Conservation (phyloP, 2,888 invertebrate genomes). For the Hydroisotoma schaefferi region DNA sequence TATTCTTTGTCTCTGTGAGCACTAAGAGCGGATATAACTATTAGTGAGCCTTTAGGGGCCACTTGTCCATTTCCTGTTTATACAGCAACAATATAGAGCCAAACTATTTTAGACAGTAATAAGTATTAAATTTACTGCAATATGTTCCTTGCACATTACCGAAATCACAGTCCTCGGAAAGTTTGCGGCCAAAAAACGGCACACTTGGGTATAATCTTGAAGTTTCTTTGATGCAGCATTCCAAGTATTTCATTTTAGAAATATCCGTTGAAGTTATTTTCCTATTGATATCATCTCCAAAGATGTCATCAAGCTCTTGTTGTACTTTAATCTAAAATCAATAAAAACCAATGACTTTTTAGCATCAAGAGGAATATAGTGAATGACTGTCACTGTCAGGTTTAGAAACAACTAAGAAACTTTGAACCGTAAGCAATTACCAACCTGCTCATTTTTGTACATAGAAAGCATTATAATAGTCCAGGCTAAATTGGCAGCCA, state of each 20-base stretch:
- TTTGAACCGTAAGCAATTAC: too few species aligned
- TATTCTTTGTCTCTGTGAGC: constrained; percentile 6
- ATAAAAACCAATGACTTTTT: too few species aligned
- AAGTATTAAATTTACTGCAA: too few species aligned
- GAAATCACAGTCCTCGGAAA: neutral
- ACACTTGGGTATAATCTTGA: neutral
- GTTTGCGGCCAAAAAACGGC: neutral
- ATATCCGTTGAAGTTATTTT: neutral
- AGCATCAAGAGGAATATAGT: too few species aligned
- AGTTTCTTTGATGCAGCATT: neutral
- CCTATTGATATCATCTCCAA: neutral
- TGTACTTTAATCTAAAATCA: neutral
- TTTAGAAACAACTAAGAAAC: too few species aligned
- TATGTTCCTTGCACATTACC: too few species aligned
- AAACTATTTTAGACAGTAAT: too few species aligned
- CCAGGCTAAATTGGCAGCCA: constrained; percentile 27
- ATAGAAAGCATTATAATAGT: constrained; percentile 13
- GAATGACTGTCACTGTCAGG: too few species aligned
- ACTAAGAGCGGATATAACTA: constrained; percentile 3
- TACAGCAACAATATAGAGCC: too few species aligned
- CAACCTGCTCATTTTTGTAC: constrained; percentile 15
- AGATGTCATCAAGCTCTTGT: neutral
- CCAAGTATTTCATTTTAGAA: neutral
- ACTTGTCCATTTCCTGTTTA: constrained; percentile 14
- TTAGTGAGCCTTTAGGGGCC: constrained; percentile 19